Conservation (phyloP, 2,797 vertebrate genomes). For the Rhadinocentrus ornatus region DNA sequence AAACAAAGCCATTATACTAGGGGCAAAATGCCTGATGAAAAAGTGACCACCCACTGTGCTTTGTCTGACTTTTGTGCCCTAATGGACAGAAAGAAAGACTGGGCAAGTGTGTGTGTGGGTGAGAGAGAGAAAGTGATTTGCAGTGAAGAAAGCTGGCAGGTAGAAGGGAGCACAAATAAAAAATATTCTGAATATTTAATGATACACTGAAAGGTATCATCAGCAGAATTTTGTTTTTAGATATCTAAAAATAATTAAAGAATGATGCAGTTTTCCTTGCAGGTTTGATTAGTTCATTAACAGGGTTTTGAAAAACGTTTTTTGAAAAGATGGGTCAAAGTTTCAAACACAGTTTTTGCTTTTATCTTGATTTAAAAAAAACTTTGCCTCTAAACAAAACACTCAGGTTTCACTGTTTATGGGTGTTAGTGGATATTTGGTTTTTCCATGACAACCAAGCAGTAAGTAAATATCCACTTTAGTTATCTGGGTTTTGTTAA, state of each 20-base stretch:
- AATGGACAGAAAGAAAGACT: constrained; percentile 44
- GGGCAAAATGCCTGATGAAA: constrained; percentile 57
- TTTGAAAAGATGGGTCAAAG: no score
- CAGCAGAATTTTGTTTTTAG: no score
- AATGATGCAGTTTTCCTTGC: not conserved
- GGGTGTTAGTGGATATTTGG: not conserved
- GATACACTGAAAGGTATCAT: no score
- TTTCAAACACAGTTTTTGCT: no score
- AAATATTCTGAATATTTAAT: no score
- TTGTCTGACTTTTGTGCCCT: constrained; percentile 69
- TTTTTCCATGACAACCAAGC: not conserved
- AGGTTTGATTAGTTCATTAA: no score
- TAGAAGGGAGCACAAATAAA: no score
- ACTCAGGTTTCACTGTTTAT: not conserved
- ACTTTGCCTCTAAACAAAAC: not conserved
- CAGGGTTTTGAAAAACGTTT: no score
- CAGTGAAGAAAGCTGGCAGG: no score
- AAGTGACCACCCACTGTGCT: constrained; percentile 73
- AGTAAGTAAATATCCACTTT: not conserved
- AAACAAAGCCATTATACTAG: constrained; percentile 60
- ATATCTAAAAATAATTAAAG: not conserved
- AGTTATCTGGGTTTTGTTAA: not conserved
- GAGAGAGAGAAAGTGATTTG: not conserved
- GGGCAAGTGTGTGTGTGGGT: not conserved
- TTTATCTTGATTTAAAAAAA: no score